Base-by-base conservation (phyloP, 2,888 invertebrate genomes). In the Zootermopsis nevadensis region DNA sequence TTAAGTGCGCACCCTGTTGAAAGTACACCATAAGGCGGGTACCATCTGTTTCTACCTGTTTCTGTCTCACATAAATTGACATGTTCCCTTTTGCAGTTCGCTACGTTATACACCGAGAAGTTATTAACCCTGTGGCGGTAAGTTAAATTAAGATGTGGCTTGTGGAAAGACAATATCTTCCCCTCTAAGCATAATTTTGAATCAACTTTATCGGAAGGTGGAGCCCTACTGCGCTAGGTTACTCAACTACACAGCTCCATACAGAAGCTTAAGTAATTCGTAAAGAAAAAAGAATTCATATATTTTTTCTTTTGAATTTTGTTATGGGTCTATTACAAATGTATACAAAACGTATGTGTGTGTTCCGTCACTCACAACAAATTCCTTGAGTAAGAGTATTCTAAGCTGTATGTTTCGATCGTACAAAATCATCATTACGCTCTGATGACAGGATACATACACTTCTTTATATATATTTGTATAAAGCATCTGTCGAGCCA, bases 111-210 rank as follows among this genome's bases (percentile, higher is more conserved):
- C 60, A 60, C n/a, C 1, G 60, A 60, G 27, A 1, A 60, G 60
- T 60, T 60, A 60, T 24, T 60, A 60, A 60, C n/a, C 27, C 27
- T 60, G 60, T 60, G 60, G 60, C n/a, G n/a, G 60, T 60, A 60
- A 60, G n/a, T 60, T 27, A 60, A n/a, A 60, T 60, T 60, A 60
- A 27, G 60, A 27, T 27, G 60, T 27, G 60, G 60, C 60, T 27
- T 60, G 60, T n/a, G n/a, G 60, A 60, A n/a, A 60, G 60, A 60
- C 60, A n/a, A 24, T 27, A 60, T 60, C 60, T 60, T 60, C 3
- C 60, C 60, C 60, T 60, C 60, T 60, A 4, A 12, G 60, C 60
- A 27, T 60, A n/a, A 60, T 60, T 60, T 8, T n/a, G 12, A 60
- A 27, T 60, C 60, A 60, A 60, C 60, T 60, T 60, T 60, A 15